Conservation (phyloP, 2,113 vertebrate genomes). For the Platycercus adscitus region DNA sequence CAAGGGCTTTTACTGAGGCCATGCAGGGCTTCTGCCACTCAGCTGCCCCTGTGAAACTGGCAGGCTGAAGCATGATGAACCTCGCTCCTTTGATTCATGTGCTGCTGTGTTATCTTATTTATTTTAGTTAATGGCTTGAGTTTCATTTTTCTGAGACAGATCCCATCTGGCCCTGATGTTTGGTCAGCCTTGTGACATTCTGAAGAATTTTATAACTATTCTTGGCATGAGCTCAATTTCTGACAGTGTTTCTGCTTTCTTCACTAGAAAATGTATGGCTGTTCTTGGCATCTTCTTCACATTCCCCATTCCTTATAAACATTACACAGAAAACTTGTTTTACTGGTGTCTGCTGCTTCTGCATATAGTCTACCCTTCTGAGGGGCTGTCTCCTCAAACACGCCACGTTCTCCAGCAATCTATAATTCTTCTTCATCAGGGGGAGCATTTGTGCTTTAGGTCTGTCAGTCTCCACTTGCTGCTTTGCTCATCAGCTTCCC, state of each 20-base stretch:
- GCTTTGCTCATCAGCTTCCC: neutral
- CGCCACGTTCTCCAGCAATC: neutral
- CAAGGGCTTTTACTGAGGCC: neutral
- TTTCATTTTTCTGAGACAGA: conserved; percentile 18
- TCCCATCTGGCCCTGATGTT: conserved; percentile 64
- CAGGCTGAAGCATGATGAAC: neutral
- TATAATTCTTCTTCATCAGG: neutral
- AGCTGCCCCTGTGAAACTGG: neutral
- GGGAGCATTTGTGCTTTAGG: neutral
- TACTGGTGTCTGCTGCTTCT: neutral
- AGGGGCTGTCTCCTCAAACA: neutral
- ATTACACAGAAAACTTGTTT: neutral
- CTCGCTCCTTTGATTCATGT: neutral
- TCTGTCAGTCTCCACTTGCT: neutral
- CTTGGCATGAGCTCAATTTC: conserved; percentile 37
- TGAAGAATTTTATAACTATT: conserved; percentile 51
- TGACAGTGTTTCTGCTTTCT: conserved; percentile 48
- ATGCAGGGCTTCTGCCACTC: neutral
- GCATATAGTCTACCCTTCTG: neutral
- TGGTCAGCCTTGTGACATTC: conserved; percentile 59
- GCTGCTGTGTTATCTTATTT: neutral
- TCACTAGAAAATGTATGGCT: conserved; percentile 33
- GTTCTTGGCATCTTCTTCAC: conserved; percentile 36
- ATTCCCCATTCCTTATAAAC: neutral
- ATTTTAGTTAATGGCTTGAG: conserved; percentile 23